Base-by-base conservation (phyloP, 2,888 invertebrate species). In the Prosopocoilus inquinatus region DNA sequence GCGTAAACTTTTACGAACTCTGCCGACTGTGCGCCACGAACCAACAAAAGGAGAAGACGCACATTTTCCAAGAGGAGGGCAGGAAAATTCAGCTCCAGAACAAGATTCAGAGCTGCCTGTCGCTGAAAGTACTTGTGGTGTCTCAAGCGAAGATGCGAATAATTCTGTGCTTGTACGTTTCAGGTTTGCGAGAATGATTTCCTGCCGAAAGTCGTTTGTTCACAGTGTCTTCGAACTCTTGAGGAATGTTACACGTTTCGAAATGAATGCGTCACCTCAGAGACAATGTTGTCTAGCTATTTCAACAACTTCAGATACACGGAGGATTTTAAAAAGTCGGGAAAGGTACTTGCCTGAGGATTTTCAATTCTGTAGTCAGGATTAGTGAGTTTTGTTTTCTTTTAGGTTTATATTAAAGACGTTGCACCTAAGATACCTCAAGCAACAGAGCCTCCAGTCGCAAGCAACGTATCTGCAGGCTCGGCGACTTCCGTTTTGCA, bases 1-100 rank as follows among this genome's bases (percentile, higher is more conserved):
- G 85, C 67, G 87, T 87, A 36, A 86, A 85, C 75, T 88, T 85
- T 73, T 86, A 85, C 72, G 88, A 88, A 76, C 75, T 88, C 66
- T 88, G 88, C 70, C 81, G 87, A 64, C 76, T 88, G 60, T 88
- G 87, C 72, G 87, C 86, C 9, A 86, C 86, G 13, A 83, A 83
- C 61, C 86, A 84, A 67, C 83, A 85, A 67, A 83, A 84, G 55
- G 81, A 80, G 62, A 86, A 84, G 74, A 82, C 84, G 62, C 82
- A 87, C 71, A 85, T 88, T 65, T 88, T 85, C 69, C 83, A 85
- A 38, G 80, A 83, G 57, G 86, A 87, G 67, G 86, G 86, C 32
- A 81, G 82, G 58, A 82, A 82, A 67, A 81, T 84, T 67, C 83
- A 86, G 67, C 77, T 88, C 13, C 82, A 82, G 67, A 80, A 79